These are phyloP conservation scores for Limnephilus rhombicus DNA, from an alignment of 2,888 invertebrate genomes.

Conservation along the genomic window DNA sequence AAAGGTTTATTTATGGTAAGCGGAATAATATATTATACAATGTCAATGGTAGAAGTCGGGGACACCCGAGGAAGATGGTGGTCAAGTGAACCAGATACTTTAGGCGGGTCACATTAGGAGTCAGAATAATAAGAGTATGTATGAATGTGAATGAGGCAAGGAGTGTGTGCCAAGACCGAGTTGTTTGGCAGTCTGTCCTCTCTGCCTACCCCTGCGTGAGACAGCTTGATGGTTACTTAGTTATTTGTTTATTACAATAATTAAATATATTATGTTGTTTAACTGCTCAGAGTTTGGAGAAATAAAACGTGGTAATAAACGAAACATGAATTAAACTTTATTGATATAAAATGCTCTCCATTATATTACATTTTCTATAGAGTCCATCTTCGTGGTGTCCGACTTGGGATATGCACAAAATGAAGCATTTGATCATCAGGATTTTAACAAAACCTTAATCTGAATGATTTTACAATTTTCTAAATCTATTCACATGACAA, in stretches of 20 bases:
- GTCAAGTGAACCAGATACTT: too few relatives aligned
- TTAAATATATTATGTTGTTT: not conserved
- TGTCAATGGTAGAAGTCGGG: too few relatives aligned
- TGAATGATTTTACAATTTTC: slow-evolving; percentile 45
- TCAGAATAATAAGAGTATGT: too few relatives aligned
- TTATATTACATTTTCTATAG: slow-evolving; percentile 47
- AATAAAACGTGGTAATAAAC: slow-evolving; percentile 57
- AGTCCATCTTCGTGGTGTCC: slow-evolving; percentile 37
- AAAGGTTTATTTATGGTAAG: too few relatives aligned
- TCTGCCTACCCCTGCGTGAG: too few relatives aligned
- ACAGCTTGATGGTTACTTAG: not conserved
- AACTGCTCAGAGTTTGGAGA: not conserved
- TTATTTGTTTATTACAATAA: not conserved
- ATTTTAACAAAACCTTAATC: slow-evolving; percentile 40
- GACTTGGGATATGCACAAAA: slow-evolving; percentile 56
- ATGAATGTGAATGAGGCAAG: too few relatives aligned
- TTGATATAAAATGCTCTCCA: slow-evolving; percentile 64
- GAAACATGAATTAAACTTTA: slow-evolving; percentile 65
- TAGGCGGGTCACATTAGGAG: too few relatives aligned
- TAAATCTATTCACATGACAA: slow-evolving; percentile 60
- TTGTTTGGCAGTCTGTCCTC: too few relatives aligned
- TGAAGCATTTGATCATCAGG: slow-evolving; percentile 55
- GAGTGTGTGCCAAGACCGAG: too few relatives aligned
- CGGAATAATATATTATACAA: too few relatives aligned
- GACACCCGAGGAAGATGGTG: too few relatives aligned